These are phyloP conservation scores for Patiria miniata DNA, from an alignment of 35 echinoderm and acorn worm species.

Conservation along the genomic window DNA sequence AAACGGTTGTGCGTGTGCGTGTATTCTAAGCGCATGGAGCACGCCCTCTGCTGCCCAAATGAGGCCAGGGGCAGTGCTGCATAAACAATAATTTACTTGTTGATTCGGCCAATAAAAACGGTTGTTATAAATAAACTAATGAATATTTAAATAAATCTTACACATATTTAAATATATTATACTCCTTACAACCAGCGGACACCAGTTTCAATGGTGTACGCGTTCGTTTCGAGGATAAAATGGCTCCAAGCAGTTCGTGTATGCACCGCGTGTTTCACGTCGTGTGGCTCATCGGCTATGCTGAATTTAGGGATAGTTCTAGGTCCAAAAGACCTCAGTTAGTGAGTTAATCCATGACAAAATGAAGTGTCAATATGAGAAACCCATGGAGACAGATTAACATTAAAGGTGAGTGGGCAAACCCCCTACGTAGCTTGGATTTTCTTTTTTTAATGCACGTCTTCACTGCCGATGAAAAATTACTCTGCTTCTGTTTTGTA, in stretches of 20 bases:
- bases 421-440: conserved; percentile 6
- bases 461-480: too few relatives aligned
- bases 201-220: conserved; percentile 10
- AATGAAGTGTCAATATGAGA: background rate
- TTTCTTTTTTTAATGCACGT: background rate
- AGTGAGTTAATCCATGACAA: background rate
- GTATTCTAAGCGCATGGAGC: background rate
- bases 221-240: background rate
- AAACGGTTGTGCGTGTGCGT: background rate
- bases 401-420: background rate
- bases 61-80: background rate
- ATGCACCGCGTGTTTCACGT: background rate
- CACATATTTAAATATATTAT: background rate
- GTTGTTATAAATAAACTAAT: background rate
- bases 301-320: background rate
- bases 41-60: conserved; percentile 5
- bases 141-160: background rate
- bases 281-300: background rate
- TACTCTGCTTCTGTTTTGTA: too few relatives aligned
- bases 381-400: background rate
- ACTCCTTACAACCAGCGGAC: background rate
- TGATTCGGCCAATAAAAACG: background rate
- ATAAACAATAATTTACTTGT: background rate
- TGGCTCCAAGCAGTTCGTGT: background rate
- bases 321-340: background rate